A percentile compares a stretch with the other conserved stretches of the same genome.
These are phyloP conservation scores for Protomyctophum bolini DNA, from an alignment of 2,113 vertebrate species.

Conservation along the genomic window DNA sequence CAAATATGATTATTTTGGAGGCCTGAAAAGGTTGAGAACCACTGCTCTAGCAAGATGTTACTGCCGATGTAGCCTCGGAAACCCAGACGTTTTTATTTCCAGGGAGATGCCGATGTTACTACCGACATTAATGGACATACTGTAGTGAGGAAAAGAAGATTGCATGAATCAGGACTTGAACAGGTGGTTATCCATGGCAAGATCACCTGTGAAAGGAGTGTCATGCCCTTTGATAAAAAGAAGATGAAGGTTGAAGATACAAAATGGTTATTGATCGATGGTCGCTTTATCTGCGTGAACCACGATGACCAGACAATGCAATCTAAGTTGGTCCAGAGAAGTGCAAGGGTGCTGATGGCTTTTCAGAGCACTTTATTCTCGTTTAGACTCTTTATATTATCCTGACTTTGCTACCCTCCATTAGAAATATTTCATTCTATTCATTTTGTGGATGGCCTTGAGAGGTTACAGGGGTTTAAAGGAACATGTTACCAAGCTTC, in stretches of 20 bases:
- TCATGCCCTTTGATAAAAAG: slow-evolving; percentile 76
- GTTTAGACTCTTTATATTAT: slow-evolving; percentile 33
- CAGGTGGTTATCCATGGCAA: slow-evolving; percentile 72
- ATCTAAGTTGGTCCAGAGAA: slow-evolving; percentile 61
- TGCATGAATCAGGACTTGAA: slow-evolving; percentile 48
- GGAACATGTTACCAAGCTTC: not conserved
- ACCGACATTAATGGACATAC: too few relatives aligned
- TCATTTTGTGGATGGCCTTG: not conserved
- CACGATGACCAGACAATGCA: slow-evolving; percentile 73
- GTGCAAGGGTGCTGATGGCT: slow-evolving; percentile 63
- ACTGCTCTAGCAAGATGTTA: too few relatives aligned
- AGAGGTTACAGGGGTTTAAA: slow-evolving; percentile 3
- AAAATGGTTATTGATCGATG: slow-evolving; percentile 80
- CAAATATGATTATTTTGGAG: too few relatives aligned
- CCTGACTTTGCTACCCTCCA: slow-evolving; percentile 26
- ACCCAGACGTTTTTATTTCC: too few relatives aligned
- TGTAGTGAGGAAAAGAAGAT: slow-evolving; percentile 26
- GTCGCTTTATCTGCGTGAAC: slow-evolving; percentile 72
- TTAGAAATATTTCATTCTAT: slow-evolving; percentile 14
- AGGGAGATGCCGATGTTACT: too few relatives aligned
- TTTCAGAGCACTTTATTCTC: slow-evolving; percentile 45
- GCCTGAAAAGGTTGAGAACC: not conserved
- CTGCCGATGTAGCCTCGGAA: too few relatives aligned
- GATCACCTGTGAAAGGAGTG: slow-evolving; percentile 68
- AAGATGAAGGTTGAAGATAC: slow-evolving; percentile 80